Evolutionary conservation across 2,888 invertebrate genomes (phyloP), one percentile per base, ranked within the genome.

Genomic region (Lamellibrachia satsuma): DNA sequence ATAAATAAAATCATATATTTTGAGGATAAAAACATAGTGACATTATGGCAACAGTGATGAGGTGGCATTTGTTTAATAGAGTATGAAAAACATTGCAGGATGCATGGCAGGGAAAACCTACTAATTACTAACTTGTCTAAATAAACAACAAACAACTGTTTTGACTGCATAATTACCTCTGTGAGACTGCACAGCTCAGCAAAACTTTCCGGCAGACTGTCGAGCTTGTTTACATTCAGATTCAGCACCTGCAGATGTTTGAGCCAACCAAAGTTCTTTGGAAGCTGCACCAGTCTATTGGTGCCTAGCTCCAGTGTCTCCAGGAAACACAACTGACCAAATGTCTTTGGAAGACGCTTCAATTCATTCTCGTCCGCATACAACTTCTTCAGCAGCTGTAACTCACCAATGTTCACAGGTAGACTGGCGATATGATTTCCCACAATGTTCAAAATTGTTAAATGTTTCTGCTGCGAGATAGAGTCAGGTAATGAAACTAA

Each of bases 251-350:
- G 51, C 60, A 93, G 94, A 11, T 93, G 92, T 8, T 93, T 39
- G n/a, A 96, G 94, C 92, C 94, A 91, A n/a, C 96, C 96, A 94
- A 96, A 95, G 57, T 94, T 94, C 52, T 94, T 93, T n/a, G 96
- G 96, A 75, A 96, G 93, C 15, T 55, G 22, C 52, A 92, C 92
- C 4, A 96, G 92, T 60, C 94, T 94, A 93, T 96, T 96, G 93
- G 94, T 95, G 39, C 95, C 95, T 91, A 96, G 92, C 91, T 94
- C 93, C 93, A 95, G 95, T 7, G 95, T 93, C 90, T 94, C 94
- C 27, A 96, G 93, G 0, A 93, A 94, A 22, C 90, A 92, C 92
- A 96, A 94, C 27, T 94, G 92, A 52, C 95, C 94, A 94, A 96
- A 96, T 15, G 95, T 94, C 57, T 94, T 93, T 11, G 96, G 96